phyloP scores from a whole-genome alignment of 2,113 vertebrate genomes.

The Oncorhynchus tshawytscha region DNA sequence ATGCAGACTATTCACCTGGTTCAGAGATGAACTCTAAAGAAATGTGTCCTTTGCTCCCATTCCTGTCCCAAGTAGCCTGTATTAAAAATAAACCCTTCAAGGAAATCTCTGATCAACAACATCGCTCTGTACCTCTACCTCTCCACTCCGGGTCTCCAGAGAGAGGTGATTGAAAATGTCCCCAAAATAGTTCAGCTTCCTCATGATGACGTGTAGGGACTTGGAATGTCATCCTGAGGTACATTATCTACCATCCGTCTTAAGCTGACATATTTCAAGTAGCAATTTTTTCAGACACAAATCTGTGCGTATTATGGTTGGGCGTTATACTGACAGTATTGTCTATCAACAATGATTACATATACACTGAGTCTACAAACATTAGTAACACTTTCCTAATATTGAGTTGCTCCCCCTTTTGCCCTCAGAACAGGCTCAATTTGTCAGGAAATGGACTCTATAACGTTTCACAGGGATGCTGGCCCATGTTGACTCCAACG shows the following conservation, averaged over 20 bases:
- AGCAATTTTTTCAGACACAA: too few relatives aligned
- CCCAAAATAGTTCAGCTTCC: slow-evolving; percentile 54
- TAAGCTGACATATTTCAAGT: not conserved
- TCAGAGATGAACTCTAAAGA: not conserved
- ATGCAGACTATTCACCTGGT: not conserved
- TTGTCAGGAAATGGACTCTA: too few relatives aligned
- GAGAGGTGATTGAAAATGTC: slow-evolving; percentile 55
- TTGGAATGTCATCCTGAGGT: slow-evolving; percentile 27
- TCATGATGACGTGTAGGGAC: slow-evolving; percentile 24
- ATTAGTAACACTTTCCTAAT: too few relatives aligned
- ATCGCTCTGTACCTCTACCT: slow-evolving; percentile 26
- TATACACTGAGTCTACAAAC: too few relatives aligned
- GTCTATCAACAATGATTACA: too few relatives aligned
- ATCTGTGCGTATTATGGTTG: too few relatives aligned
- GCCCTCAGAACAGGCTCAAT: too few relatives aligned
- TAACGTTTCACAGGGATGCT: too few relatives aligned
- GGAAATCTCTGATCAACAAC: slow-evolving; percentile 55
- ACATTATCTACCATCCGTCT: not conserved
- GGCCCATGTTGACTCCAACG: too few relatives aligned
- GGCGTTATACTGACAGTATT: too few relatives aligned
- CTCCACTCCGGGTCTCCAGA: slow-evolving; percentile 37
- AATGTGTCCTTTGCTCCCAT: slow-evolving; percentile 36
- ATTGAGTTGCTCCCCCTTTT: too few relatives aligned
- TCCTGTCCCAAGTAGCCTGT: slow-evolving; percentile 49
- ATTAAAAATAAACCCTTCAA: slow-evolving; percentile 61